Conservation (phyloP, 2,888 invertebrate species). For the Sarcophaga carnaria region DNA sequence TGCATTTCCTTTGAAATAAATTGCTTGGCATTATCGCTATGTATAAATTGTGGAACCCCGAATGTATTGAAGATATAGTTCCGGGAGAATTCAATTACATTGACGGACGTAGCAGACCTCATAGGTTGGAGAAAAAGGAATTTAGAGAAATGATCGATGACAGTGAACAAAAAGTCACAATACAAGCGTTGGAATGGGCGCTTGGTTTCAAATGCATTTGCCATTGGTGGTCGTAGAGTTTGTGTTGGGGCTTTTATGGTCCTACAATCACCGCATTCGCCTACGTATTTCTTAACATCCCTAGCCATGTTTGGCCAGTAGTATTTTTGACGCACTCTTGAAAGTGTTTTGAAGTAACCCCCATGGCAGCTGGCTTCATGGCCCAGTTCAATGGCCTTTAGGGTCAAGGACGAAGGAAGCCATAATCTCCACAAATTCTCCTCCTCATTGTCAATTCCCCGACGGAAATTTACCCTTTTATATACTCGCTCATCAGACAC, state of each 20-base stretch:
- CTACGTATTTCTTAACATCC: neutral
- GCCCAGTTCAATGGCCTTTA: neutral
- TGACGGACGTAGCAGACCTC: slow-evolving; percentile 6
- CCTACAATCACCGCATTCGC: neutral
- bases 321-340: neutral
- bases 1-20: slow-evolving; percentile 34
- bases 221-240: neutral
- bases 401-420: neutral
- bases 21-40: slow-evolving; percentile 50
- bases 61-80: slow-evolving; percentile 29
- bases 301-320: neutral
- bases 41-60: slow-evolving; percentile 45
- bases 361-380: slow-evolving; percentile 17
- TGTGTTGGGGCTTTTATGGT: neutral
- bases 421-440: slow-evolving; percentile 15
- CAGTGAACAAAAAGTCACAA: slow-evolving; percentile 7
- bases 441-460: slow-evolving; percentile 11
- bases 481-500: neutral
- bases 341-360: slow-evolving; percentile 21
- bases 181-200: slow-evolving; percentile 14
- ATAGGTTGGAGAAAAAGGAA: slow-evolving; percentile 3
- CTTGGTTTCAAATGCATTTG: neutral
- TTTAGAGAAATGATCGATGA: neutral
- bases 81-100: slow-evolving; percentile 41
- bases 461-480: slow-evolving; percentile 3